Conservation (phyloP, 2,888 invertebrate species). For the Leptinotarsa rubiginosa region DNA sequence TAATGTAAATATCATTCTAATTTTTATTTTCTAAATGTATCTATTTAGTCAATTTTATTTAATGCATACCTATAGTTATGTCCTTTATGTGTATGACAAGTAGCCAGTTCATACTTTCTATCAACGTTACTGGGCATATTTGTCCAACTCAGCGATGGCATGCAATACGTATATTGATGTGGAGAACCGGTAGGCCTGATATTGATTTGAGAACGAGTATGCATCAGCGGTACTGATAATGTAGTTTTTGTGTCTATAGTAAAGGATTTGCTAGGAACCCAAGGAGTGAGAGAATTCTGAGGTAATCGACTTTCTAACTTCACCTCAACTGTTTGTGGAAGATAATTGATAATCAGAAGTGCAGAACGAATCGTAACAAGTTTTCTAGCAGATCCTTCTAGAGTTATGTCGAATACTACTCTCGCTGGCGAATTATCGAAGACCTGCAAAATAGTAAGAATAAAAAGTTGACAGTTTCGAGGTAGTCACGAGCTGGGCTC, state of each 20-base stretch:
- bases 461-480: too few relatives aligned
- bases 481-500: too few relatives aligned
- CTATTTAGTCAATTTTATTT: not conserved
- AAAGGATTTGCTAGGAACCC: conserved; percentile 62
- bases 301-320: conserved; percentile 74
- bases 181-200: conserved; percentile 75
- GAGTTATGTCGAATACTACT: conserved; percentile 89
- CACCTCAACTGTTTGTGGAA: conserved; percentile 79
- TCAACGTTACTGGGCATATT: conserved; percentile 68
- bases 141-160: conserved; percentile 73
- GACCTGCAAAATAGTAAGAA: conserved; percentile 36
- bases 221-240: conserved; percentile 82
- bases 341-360: conserved; percentile 80
- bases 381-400: conserved; percentile 95
- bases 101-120: conserved; percentile 62
- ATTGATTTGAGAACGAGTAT: conserved; percentile 80
- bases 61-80: conserved; percentile 65
- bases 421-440: conserved; percentile 72
- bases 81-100: conserved; percentile 66
- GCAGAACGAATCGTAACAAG: conserved; percentile 93
- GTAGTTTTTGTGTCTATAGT: conserved; percentile 70
- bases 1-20: too few relatives aligned
- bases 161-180: conserved; percentile 70
- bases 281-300: conserved; percentile 60
- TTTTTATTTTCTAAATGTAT: too few relatives aligned